Evolutionary conservation across 1,140 invertebrate species (phyloP).

Genomic region (Tetramorium simillimum): DNA sequence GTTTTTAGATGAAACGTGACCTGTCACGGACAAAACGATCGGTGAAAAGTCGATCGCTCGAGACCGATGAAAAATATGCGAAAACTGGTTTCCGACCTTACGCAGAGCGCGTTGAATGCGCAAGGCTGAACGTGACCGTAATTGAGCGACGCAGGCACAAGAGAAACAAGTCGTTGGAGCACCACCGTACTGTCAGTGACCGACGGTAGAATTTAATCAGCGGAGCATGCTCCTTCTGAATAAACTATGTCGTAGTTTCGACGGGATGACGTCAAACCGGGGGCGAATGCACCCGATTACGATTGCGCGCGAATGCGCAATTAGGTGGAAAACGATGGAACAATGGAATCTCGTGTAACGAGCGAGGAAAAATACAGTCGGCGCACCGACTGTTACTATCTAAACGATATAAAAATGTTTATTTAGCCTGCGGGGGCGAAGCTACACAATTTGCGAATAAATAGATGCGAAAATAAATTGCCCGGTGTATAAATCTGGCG

Average conservation of each 20-base stretch:
- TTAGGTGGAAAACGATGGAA: slow-evolving; percentile 22
- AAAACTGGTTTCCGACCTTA: slow-evolving; percentile 69
- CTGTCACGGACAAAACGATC: not conserved
- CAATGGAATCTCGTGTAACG: slow-evolving; percentile 16
- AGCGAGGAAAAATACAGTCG: not conserved
- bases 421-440: not conserved
- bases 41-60: slow-evolving; percentile 15
- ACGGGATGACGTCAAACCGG: slow-evolving; percentile 32
- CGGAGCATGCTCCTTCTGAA: slow-evolving; percentile 26
- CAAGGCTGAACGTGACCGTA: slow-evolving; percentile 61
- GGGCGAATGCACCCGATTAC: not conserved
- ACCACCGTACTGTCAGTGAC: slow-evolving; percentile 14
- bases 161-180: slow-evolving; percentile 25
- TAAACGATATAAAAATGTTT: not conserved
- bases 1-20: not conserved
- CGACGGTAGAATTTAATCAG: slow-evolving; percentile 20
- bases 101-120: slow-evolving; percentile 13
- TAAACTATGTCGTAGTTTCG: slow-evolving; percentile 31
- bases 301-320: slow-evolving; percentile 27
- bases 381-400: slow-evolving; percentile 20
- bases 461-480: slow-evolving; percentile 26
- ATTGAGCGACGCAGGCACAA: not conserved
- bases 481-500: not conserved
- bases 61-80: slow-evolving; percentile 48
- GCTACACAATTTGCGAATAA: slow-evolving; percentile 7